Base-by-base conservation (phyloP, 2,888 invertebrate genomes). In the Eretmocerus hayati region DNA sequence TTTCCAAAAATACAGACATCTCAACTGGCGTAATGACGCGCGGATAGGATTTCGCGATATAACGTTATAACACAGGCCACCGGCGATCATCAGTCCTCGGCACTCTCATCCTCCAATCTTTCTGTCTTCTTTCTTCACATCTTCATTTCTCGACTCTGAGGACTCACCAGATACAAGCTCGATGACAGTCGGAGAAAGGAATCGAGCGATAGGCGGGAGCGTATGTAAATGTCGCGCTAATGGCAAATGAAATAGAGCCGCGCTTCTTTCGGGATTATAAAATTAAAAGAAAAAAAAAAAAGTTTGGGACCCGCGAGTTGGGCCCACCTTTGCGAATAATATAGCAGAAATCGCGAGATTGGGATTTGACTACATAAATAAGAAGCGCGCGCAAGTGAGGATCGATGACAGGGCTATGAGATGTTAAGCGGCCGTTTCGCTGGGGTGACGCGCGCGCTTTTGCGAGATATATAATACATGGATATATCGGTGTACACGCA, bases 361-460 rank as follows among this genome's bases (percentile, higher is more conserved):
- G 50, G 48, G 52, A 56, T 56, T 52, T 57, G 55, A 58, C 56
- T 57, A 55, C 46, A 43, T 46, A 48, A 26, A 41, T 32, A 32
- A 2, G 2, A 4, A 15, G 48, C 47, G 39, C 45, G 47, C 46
- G n/a, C n/a, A 40, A 48, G 49, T 48, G 57, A 54, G 58, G 58
- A 58, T 62, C 62, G 62, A 62, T 61, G 63, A 64, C 62, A 64
- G 61, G 57, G 58, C 54, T 54, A 58, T 36, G 52, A 59, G 60
- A 61, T 63, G 64, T 61, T 63, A 64, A 63, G 58, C 55, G 62
- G n/a, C 56, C 61, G 59, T 60, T 59, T 57, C 51, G 55, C 55
- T 58, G 55, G 22, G 16, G 15, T 9, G 61, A 60, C 59, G 57
- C 58, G 30, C 45, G 36, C 41, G 23, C 41, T 16, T 36, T 38